Base-by-base conservation (phyloP, 2,113 vertebrate species). In the Oxyura jamaicensis region DNA sequence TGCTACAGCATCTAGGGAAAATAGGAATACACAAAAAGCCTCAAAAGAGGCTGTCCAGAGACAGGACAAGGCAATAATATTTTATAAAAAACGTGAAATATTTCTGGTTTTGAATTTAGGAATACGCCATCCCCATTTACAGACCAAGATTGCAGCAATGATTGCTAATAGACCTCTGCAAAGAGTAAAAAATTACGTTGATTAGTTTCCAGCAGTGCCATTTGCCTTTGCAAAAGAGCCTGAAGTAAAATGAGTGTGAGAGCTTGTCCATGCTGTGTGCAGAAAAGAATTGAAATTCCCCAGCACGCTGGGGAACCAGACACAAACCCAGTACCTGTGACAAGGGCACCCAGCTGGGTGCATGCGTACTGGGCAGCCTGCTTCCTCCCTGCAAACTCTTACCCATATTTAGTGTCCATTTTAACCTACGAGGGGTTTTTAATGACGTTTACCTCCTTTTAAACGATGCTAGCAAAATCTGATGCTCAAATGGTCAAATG, bases 171-270 rank as follows among this genome's bases (percentile, higher is more conserved):
- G 80, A 94, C 84, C 80, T 96, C 89, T 83, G 72, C 81, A 87
- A 97, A 95, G 94, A 96, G 92, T 89, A 92, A 96, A 96, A 96
- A 96, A 96, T 96, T 94, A 96, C 8, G 13, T 95, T 97, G 97
- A 97, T 97, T 97, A 94, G 96, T 86, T 96, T 97, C 97, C 97
- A 97, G 95, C 97, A 96, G 96, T 60, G 96, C 80, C 91, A 96
- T 91, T 96, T 91, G 91, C 96, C 80, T 97, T 95, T 94, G 74
- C 82, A 93, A 96, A 95, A 95, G 65, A 91, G 92, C 93, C 90
- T 92, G 50, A 72, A 90, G 96, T 89, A 87, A 96, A 97, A 97
- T 0, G 85, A 89, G 74, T 29, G 77, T 10, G 69, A 91, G 86
- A 94, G 83, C 71, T 95, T 58, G 96, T 90, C 92, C 89, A 59